Conservation (phyloP, 2,797 vertebrate species). For the Rhinophrynus dorsalis region DNA sequence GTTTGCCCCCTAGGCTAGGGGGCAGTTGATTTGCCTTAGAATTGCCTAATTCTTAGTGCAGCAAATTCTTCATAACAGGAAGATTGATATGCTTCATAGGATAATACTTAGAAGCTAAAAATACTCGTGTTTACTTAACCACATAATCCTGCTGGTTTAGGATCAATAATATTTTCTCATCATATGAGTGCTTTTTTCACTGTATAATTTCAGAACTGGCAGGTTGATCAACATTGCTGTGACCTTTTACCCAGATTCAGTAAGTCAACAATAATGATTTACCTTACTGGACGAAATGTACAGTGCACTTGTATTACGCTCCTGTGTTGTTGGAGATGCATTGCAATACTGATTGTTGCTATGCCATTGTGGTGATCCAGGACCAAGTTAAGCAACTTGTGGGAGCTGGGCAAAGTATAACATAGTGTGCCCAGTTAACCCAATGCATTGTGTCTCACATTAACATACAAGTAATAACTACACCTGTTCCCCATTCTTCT, state of each 20-base stretch:
- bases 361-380: too few species aligned
- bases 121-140: not conserved
- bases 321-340: not conserved
- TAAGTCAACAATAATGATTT: conserved; percentile 9
- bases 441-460: too few species aligned
- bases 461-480: too few species aligned
- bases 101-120: not conserved
- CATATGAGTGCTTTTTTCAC: not conserved
- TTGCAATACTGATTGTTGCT: too few species aligned
- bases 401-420: too few species aligned
- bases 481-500: too few species aligned
- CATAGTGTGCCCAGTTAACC: too few species aligned
- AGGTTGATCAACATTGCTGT: not conserved
- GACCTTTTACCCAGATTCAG: conserved; percentile 38
- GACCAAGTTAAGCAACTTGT: too few species aligned
- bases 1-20: too few species aligned
- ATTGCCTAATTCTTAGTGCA: too few species aligned
- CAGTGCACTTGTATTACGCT: not conserved
- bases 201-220: not conserved
- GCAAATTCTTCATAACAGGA: too few species aligned
- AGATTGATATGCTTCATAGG: not conserved
- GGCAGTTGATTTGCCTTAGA: too few species aligned
- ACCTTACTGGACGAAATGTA: not conserved
- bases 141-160: not conserved
- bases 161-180: not conserved